Evolutionary conservation across 2,113 vertebrate genomes (phyloP), one percentile per base, ranked within the genome.

Genomic region (Tautogolabrus adspersus): DNA sequence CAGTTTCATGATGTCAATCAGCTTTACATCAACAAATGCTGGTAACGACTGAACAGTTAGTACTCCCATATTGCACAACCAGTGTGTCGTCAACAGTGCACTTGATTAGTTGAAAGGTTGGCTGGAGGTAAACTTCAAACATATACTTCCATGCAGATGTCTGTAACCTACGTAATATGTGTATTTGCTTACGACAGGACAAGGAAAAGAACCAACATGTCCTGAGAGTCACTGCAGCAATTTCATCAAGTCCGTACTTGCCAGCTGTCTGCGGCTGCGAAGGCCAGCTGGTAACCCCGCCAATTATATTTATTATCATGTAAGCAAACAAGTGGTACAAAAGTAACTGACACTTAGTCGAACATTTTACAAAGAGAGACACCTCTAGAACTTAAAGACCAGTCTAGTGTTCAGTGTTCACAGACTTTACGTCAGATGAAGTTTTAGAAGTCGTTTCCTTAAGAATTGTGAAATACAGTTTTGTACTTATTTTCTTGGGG

Each of bases 1-100:
- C 77, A 86, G 59, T 84, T 76, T 72, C 86, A 72, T 76, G 88
- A 82, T 82, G 70, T 57, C 73, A 81, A 81, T 84, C 87, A 80
- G 76, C 47, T 63, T 30, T 22, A 37, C 6, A n/a, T 49, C 8
- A 42, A 72, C 13, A 44, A 57, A 44, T 10, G 6, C 37, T 61
- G 55, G 57, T 21, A 57, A 52, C 19, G 34, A 72, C 63, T 70
- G 15, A 71, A 81, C 65, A 21, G 58, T 68, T 68, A 11, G 49
- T 10, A n/a, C 47, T 72, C 16, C 10, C 7, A 3, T 56, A 19
- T 49, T 19, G 54, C 40, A 77, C 37, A 66, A 69, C 66, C 49
- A 10, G 3, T 10, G 15, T 60, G 22, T 81, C 60, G 12, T 46
- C 44, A 65, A 64, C 58, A 40, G 61, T 47, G 37, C 49, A 37